phyloP scores from a whole-genome alignment of 2,888 invertebrate species.

The Phoenoteleia sp. region DNA sequence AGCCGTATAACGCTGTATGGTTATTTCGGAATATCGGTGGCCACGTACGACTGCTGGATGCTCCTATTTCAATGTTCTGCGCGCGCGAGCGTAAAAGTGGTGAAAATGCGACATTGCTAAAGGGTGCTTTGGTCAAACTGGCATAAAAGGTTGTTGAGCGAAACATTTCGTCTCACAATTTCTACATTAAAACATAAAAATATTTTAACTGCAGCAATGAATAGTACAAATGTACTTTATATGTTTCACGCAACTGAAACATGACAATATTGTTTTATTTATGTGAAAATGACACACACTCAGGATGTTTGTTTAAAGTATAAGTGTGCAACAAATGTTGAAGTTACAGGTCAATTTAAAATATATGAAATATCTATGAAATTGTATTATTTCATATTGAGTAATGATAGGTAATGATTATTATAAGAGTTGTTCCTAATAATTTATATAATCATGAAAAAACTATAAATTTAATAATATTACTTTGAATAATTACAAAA shows the following conservation, averaged over 20 bases:
- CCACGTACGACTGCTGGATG: constrained; percentile 81
- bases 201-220: constrained; percentile 13
- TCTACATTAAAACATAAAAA: constrained; percentile 31
- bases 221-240: constrained; percentile 28
- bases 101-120: constrained; percentile 78
- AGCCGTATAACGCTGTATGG: constrained; percentile 81
- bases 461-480: too few relatives aligned
- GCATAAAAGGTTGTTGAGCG: constrained; percentile 70
- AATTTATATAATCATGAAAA: too few relatives aligned
- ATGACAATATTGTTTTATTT: constrained; percentile 19
- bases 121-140: constrained; percentile 41
- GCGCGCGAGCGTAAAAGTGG: constrained; percentile 84
- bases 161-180: constrained; percentile 38
- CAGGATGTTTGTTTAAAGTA: not conserved
- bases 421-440: too few relatives aligned
- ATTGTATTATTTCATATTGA: too few relatives aligned
- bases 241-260: constrained; percentile 10
- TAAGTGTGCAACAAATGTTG: not conserved
- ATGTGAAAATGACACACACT: not conserved
- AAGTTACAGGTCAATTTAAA: not conserved
- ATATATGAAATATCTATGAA: not conserved
- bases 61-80: constrained; percentile 85
- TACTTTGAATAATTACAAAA: too few relatives aligned
- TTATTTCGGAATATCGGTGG: constrained; percentile 83
- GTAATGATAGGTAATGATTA: too few relatives aligned